phyloP scores from a whole-genome alignment of 2,888 invertebrate genomes.

The Diadegma fenestrale region DNA sequence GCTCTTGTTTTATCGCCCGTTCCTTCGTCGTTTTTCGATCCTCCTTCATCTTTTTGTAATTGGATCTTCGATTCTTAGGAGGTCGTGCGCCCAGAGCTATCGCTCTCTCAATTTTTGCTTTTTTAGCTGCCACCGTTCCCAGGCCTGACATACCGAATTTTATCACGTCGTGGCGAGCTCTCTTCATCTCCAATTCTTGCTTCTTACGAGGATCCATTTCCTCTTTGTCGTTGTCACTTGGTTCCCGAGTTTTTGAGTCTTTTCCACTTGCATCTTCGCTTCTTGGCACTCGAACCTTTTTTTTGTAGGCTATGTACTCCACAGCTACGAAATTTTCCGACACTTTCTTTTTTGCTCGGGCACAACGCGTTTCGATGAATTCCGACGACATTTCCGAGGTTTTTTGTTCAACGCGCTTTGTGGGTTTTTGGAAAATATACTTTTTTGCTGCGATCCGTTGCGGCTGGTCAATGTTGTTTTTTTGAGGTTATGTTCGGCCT shows the following conservation, averaged over 20 bases:
- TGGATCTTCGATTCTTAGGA: constrained; percentile 88
- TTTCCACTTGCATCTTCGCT: constrained; percentile 34
- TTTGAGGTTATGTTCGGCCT: not conserved
- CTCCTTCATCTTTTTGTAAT: constrained; percentile 90
- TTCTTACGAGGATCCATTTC: constrained; percentile 76
- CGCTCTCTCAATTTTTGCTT: constrained; percentile 92
- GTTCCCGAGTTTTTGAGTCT: constrained; percentile 23
- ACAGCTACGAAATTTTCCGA: constrained; percentile 71
- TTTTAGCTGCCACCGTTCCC: constrained; percentile 89
- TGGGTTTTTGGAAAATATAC: not conserved
- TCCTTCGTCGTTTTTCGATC: constrained; percentile 87
- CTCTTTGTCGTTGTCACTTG: constrained; percentile 8
- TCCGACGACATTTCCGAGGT: constrained; percentile 73
- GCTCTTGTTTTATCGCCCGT: constrained; percentile 81
- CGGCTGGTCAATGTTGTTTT: not conserved
- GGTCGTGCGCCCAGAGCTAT: constrained; percentile 94
- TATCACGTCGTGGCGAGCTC: constrained; percentile 92
- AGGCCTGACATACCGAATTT: constrained; percentile 94
- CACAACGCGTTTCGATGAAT: constrained; percentile 77
- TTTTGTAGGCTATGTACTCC: constrained; percentile 73
- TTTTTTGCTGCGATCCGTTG: not conserved
- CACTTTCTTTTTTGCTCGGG: constrained; percentile 69
- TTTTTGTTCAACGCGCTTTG: not conserved
- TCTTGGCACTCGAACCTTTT: constrained; percentile 58
- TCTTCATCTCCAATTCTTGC: constrained; percentile 90